Conservation (phyloP, 2,797 vertebrate species). For the Emys orbicularis region DNA sequence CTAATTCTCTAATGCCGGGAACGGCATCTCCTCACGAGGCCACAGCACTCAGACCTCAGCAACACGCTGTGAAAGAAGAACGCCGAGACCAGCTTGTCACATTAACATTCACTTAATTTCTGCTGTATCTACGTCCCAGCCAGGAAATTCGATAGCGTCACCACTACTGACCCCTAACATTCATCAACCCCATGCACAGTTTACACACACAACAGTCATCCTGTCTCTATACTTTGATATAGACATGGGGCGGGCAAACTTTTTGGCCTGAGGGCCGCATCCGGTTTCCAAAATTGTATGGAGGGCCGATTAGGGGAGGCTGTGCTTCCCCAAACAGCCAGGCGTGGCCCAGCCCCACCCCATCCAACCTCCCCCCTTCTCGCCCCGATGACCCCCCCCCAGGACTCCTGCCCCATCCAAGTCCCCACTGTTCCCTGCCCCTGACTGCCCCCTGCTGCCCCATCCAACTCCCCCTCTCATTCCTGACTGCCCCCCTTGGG, state of each 20-base stretch:
- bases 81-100: fast-evolving
- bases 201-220: neutral
- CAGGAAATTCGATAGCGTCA: conserved; percentile 43
- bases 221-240: fast-evolving
- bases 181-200: neutral
- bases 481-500: too few relatives aligned
- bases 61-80: fast-evolving
- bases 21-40: fast-evolving
- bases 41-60: fast-evolving
- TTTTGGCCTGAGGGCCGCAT: too few relatives aligned
- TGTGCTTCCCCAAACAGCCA: too few relatives aligned
- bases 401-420: too few relatives aligned
- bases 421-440: too few relatives aligned
- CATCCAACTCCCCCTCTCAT: too few relatives aligned
- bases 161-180: conserved; percentile 52
- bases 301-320: too few relatives aligned
- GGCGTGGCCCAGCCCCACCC: too few relatives aligned
- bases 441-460: too few relatives aligned
- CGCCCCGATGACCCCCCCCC: too few relatives aligned
- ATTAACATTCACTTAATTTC: conserved; percentile 31
- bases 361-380: too few relatives aligned
- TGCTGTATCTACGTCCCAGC: conserved; percentile 6
- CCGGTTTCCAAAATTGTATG: too few relatives aligned
- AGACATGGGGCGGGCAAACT: fast-evolving
- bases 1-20: fast-evolving